Conservation (phyloP, 2,797 vertebrate genomes). For the Cichlasoma orientale region DNA sequence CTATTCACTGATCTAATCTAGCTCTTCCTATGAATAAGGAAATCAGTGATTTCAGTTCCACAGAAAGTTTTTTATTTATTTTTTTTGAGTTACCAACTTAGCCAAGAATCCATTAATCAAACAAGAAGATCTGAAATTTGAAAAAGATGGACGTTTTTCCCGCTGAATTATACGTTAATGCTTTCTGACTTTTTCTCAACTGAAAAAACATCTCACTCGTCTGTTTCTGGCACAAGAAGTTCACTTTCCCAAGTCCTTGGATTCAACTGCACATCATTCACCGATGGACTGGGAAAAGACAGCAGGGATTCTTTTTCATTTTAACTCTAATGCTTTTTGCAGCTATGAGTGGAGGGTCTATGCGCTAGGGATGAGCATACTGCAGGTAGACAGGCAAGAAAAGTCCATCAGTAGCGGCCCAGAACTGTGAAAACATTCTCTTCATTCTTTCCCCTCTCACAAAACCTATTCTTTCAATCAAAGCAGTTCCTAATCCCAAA, state of each 20-base stretch:
- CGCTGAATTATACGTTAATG: background rate
- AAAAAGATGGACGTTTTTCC: background rate
- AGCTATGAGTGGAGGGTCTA: conserved; percentile 4
- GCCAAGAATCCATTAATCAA: background rate
- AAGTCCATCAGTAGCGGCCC: background rate
- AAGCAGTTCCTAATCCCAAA: conserved; percentile 15
- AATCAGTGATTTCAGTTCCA: background rate
- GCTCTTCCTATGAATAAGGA: background rate
- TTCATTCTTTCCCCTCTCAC: conserved; percentile 5
- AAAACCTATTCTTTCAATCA: conserved; percentile 38
- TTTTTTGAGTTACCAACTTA: background rate
- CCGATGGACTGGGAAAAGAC: background rate
- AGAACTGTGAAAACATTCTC: conserved; percentile 44
- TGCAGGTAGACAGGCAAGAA: background rate
- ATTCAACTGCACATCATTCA: conserved; percentile 1
- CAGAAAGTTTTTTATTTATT: background rate
- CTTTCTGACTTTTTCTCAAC: background rate
- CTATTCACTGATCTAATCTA: background rate
- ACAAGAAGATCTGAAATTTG: background rate
- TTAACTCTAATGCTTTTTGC: conserved; percentile 14
- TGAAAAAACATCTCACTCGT: background rate
- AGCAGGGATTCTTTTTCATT: background rate
- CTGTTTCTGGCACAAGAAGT: background rate
- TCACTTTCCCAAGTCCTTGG: background rate
- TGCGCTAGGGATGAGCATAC: conserved; percentile 4